Base-by-base conservation (phyloP, 2,113 vertebrate genomes). In the Sebastes schlegelii region DNA sequence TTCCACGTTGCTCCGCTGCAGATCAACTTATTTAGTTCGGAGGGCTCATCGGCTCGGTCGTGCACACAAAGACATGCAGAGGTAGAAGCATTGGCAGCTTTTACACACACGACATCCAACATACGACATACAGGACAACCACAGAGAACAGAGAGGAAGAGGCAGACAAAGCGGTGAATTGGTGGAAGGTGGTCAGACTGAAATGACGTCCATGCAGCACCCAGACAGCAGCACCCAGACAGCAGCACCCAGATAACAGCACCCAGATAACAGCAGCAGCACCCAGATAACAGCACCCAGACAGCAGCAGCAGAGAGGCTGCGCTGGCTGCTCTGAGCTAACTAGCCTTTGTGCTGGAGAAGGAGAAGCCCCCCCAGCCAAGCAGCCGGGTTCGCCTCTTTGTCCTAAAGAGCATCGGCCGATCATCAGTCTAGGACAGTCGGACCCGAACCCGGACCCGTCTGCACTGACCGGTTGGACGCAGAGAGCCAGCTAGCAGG, bases 271-370 rank as follows among this genome's bases (percentile, higher is more conserved):
- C n/a, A 60, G 77, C 82, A 87, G 75, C 40, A 80, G 78, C n/a
- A n/a, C n/a, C n/a, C n/a, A n/a, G 23, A 23, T 23, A 23, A 23
- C 23, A 60, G 77, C 80, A 65, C 84, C 86, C 74, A 83, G 79
- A 87, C 91, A 82, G 26, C 26, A 78, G 90, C n/a, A n/a, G n/a
- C n/a, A n/a, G n/a, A n/a, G n/a, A n/a, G n/a, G n/a, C n/a, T n/a
- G n/a, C n/a, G n/a, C n/a, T 26, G 26, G 26, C 26, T 88, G 90
- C 87, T 89, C 90, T 83, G 83, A 77, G 91, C 91, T 92, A 93
- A 93, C 93, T 91, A 93, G 91, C 91, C 93, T 95, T 94, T 95
- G 93, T 95, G 91, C 86, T 80, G 87, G 89, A 84, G 86, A 86
- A 93, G 88, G 91, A 90, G 90, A 91, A 88, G 82, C 70, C 87